Base-by-base conservation (phyloP, 1,140 invertebrate genomes). In the Drosophila repletoides region DNA sequence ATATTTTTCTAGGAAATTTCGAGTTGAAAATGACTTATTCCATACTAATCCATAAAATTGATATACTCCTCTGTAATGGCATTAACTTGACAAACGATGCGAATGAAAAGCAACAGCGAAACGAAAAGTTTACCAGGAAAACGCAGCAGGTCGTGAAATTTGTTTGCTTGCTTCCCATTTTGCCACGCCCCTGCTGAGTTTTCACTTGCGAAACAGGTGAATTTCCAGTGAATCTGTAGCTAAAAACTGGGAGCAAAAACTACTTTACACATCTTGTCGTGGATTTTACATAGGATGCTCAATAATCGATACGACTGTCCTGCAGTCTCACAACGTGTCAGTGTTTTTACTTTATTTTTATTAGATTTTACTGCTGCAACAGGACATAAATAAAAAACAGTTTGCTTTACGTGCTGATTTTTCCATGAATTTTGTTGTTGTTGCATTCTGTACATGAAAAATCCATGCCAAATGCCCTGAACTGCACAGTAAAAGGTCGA, bases 231-330 rank as follows among this genome's bases (percentile, higher is more conserved):
- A 60, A 65, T 74, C 68, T 12, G 52, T 45, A 74, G 53, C 41
- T 52, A 9, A n/a, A 41, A 63, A 26, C 55, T 21, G 40, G 29
- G 10, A 5, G 66, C 33, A 33, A 52, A 55, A 48, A 59, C 52
- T 64, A 55, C 58, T 67, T 80, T 71, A 38, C 69, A 71, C 79
- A 59, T 55, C 40, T 77, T 53, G 22, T 51, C 53, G 48, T 46
- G 33, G 48, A 51, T 28, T 29, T 19, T 15, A 10, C 15, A 7
- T 9, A 17, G 14, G n/a, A 36, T 10, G 10, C 51, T 48, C 24
- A 38, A 56, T 46, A 56, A 65, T 65, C 61, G 33, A 65, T 48
- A 40, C 14, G 49, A 55, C 9, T 22, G 4, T 43, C 15, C n/a
- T n/a, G n/a, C n/a, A 48, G 12, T 15, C 31, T n/a, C 10, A 19